Percentiles rank a stretch among this genome's conserved stretches.
These are phyloP conservation scores for Hirudinaria manillensis DNA, from an alignment of 2,888 invertebrate genomes.

Conservation along the genomic window DNA sequence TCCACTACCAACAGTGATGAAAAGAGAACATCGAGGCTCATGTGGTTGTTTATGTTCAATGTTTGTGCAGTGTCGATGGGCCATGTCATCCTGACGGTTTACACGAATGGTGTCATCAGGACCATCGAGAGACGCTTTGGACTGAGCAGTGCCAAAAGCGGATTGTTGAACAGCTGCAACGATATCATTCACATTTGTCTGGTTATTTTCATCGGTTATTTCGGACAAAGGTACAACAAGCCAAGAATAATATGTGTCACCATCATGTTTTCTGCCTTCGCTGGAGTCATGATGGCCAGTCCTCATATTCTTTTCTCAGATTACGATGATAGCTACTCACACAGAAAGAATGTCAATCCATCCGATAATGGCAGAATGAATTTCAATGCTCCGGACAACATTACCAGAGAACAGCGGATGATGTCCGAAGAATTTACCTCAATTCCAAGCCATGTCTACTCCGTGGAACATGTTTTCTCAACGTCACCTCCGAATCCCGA, in stretches of 20 bases:
- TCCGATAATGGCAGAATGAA: no score
- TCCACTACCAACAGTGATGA: not conserved
- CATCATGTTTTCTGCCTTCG: slow-evolving; percentile 33
- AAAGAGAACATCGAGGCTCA: not conserved
- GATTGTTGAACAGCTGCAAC: slow-evolving; percentile 34
- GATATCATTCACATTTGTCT: slow-evolving; percentile 38
- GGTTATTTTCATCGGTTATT: slow-evolving; percentile 39
- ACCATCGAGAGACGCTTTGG: slow-evolving; percentile 40
- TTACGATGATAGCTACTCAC: not conserved
- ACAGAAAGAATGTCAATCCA: not conserved
- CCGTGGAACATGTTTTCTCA: not conserved
- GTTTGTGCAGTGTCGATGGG: slow-evolving; percentile 26
- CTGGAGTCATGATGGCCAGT: slow-evolving; percentile 37
- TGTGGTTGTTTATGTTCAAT: slow-evolving; percentile 36
- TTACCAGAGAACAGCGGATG: not conserved
- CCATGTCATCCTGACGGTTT: slow-evolving; percentile 28
- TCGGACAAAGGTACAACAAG: slow-evolving; percentile 37
- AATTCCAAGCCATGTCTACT: not conserved
- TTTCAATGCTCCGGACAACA: no score
- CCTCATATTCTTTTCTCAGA: slow-evolving; percentile 35
- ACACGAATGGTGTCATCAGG: slow-evolving; percentile 36
- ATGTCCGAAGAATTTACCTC: not conserved
- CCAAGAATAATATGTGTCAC: slow-evolving; percentile 35
- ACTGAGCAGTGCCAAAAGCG: slow-evolving; percentile 36
- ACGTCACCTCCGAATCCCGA: not conserved